Percentiles rank a stretch among this genome's conserved stretches.
These are phyloP conservation scores for Calonectris borealis DNA, from an alignment of 2,113 vertebrate genomes.

Conservation along the genomic window DNA sequence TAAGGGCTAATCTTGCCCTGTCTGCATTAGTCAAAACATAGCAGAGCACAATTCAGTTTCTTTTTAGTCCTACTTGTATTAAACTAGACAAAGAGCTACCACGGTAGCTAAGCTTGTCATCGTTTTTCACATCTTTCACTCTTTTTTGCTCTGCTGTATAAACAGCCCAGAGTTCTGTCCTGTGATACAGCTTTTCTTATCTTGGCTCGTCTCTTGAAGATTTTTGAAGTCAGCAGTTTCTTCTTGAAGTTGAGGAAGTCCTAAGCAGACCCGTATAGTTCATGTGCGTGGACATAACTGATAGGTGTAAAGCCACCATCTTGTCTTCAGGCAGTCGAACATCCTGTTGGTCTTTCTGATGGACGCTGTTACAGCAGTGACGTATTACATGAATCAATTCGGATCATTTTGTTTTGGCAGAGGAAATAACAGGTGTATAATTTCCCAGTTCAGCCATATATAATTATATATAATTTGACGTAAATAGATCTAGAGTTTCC, in stretches of 20 bases:
- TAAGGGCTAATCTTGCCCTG: slow-evolving; percentile 2
- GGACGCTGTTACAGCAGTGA: not conserved
- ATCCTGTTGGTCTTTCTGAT: not conserved
- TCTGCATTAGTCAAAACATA: slow-evolving; percentile 24
- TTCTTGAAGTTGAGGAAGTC: not conserved
- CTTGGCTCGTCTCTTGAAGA: not conserved
- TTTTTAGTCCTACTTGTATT: not conserved
- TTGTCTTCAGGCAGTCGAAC: not conserved
- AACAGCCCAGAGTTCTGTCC: not conserved
- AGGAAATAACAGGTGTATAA: slow-evolving; percentile 51
- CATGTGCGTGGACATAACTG: not conserved
- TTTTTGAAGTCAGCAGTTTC: not conserved
- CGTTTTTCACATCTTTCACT: not conserved
- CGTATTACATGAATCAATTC: not conserved
- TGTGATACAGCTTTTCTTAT: not conserved
- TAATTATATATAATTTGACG: slow-evolving; percentile 51
- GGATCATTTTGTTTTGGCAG: not conserved
- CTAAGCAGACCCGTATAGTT: not conserved
- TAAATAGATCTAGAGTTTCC: slow-evolving; percentile 41
- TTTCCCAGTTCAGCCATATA: slow-evolving; percentile 26
- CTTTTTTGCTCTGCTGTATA: not conserved
- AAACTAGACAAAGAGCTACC: not conserved
- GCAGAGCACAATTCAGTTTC: slow-evolving; percentile 1
- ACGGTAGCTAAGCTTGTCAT: not conserved
- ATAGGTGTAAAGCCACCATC: not conserved